Evolutionary conservation across 2,888 invertebrate species (phyloP).

Genomic region (Lutraria lutraria): DNA sequence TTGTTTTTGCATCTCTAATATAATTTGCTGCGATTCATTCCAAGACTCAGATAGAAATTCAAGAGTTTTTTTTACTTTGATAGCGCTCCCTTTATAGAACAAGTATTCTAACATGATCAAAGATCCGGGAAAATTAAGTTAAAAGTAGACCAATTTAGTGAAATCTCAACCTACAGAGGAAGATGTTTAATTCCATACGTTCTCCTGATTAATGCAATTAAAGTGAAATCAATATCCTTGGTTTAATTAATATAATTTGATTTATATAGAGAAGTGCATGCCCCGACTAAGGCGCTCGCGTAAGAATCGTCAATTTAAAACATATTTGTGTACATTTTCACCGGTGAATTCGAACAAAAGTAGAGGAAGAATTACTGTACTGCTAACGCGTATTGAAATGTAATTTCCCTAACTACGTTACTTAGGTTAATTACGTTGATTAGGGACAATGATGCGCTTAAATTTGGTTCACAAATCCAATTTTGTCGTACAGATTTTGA

Average conservation of each 20-base stretch:
- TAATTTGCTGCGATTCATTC: slow-evolving; percentile 24
- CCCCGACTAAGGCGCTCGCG: slow-evolving; percentile 45
- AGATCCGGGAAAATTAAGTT: slow-evolving; percentile 42
- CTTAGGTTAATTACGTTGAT: slow-evolving; percentile 69
- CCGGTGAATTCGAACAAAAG: slow-evolving; percentile 40
- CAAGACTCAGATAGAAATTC: not conserved
- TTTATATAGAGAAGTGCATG: slow-evolving; percentile 50
- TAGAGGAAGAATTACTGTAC: slow-evolving; percentile 52
- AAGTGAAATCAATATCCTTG: slow-evolving; percentile 66
- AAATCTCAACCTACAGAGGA: slow-evolving; percentile 53
- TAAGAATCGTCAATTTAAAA: slow-evolving; percentile 56
- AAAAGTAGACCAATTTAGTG: slow-evolving; percentile 53
- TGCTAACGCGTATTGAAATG: slow-evolving; percentile 68
- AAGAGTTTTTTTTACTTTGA: slow-evolving; percentile 19
- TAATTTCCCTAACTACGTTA: slow-evolving; percentile 70
- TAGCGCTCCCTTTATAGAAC: slow-evolving; percentile 10
- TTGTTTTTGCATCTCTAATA: slow-evolving; percentile 18
- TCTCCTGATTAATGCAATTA: slow-evolving; percentile 59
- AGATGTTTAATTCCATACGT: slow-evolving; percentile 52
- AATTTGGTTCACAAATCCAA: slow-evolving; percentile 70
- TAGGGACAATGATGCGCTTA: slow-evolving; percentile 69
- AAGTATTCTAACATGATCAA: slow-evolving; percentile 26
- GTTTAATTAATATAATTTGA: slow-evolving; percentile 67
- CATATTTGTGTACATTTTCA: slow-evolving; percentile 54
- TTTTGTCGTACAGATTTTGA: slow-evolving; percentile 71